Evolutionary conservation across 2,797 vertebrate species (phyloP).

Genomic region (Enteromius trimaculatus): DNA sequence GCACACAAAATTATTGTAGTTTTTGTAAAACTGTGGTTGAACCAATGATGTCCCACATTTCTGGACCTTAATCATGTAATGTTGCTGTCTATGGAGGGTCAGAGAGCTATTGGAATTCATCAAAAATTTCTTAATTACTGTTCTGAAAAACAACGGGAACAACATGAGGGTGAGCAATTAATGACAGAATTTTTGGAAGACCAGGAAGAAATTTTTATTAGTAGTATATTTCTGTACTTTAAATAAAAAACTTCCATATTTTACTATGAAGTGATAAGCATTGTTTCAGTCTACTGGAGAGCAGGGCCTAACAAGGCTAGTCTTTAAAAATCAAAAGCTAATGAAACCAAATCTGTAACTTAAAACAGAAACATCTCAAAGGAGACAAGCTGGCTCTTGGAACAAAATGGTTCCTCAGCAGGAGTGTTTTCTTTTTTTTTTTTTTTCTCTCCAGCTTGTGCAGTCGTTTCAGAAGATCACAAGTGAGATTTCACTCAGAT

Average conservation of each 20-base stretch:
- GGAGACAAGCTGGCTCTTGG: slow-evolving; percentile 8
- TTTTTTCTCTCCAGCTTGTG: neutral
- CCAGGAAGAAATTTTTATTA: neutral
- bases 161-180: too few species aligned
- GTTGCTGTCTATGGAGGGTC: too few species aligned
- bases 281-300: slow-evolving; percentile 16
- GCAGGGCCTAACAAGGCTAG: neutral
- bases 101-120: too few species aligned
- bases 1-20: too few species aligned
- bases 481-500: slow-evolving; percentile 33
- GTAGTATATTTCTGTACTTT: neutral
- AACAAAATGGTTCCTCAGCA: slow-evolving; percentile 27
- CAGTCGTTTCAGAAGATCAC: slow-evolving; percentile 28
- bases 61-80: too few species aligned
- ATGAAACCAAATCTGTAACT: slow-evolving; percentile 27
- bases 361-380: slow-evolving; percentile 24
- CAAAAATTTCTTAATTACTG: too few species aligned
- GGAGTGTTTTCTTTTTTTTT: neutral
- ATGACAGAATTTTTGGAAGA: too few species aligned
- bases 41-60: too few species aligned
- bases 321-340: slow-evolving; percentile 34
- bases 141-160: too few species aligned
- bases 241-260: slow-evolving; percentile 1
- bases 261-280: neutral
- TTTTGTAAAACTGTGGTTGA: too few species aligned